Evolutionary conservation across 1,140 invertebrate species (phyloP), one percentile per base, ranked within the genome.

Genomic region (Melitaea cinxia): DNA sequence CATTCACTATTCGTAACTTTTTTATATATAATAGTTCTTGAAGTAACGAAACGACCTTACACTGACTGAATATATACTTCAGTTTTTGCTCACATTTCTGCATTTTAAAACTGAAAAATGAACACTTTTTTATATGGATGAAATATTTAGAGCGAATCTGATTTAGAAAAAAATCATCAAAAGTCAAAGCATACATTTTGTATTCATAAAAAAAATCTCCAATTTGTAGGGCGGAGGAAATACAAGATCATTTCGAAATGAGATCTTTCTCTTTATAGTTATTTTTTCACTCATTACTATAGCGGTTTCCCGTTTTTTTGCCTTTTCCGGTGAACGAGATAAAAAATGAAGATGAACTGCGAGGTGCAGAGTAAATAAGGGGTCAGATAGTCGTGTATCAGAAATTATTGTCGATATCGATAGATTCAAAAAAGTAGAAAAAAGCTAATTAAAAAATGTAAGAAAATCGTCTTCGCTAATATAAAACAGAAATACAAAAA

Each of bases 341-440:
- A 90, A 90, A 90, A 90, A 87, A 88, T 88, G 84, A 87, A 89
- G 87, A 89, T 88, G 84, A 89, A 89, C 83, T 83, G 85, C 82
- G 83, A 87, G 84, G 83, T 85, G 79, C 85, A 80, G 83, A 82
- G 85, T 88, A 87, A 89, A 88, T 89, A 88, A 83, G 84, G 73
- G 77, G 77, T 78, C 72, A 73, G 49, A 19, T 81, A 89, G 83
- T 68, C 80, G 63, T 70, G 82, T 50, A 45, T 39, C 21, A 19
- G 23, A 50, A 14, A 23, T 24, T 1, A 47, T 23, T 23, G n/a
- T 47, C 42, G 42, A 42, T 73, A 68, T 73, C 69, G 65, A 70
- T 73, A 65, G 55, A 24, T 6, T 26, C 14, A 50, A 30, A 55
- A 17, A 26, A 26, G 24, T 33, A 33, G 12, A 33, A 33, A 33